Percentiles rank a stretch among this genome's conserved stretches.
Evolutionary conservation across 2,113 vertebrate genomes (phyloP).

Genomic region (Egretta garzetta): DNA sequence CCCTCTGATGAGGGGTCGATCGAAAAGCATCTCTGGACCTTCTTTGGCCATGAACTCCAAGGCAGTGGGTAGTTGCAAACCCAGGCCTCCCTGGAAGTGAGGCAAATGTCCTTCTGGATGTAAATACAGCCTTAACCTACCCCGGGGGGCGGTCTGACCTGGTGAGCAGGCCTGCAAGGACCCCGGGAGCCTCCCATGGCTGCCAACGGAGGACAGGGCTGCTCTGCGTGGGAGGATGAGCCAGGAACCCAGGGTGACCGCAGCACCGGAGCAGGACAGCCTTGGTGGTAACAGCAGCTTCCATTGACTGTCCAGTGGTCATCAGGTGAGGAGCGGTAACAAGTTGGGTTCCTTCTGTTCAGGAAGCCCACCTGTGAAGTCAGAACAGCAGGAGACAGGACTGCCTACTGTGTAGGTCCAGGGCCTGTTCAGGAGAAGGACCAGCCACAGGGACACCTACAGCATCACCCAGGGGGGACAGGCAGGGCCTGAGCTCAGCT

Average conservation of each 20-base stretch:
- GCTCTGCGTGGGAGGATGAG: rapidly evolving
- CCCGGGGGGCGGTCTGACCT: neutral
- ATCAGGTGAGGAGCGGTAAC: rapidly evolving
- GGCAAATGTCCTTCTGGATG: neutral
- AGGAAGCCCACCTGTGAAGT: rapidly evolving
- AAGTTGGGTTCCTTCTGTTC: neutral
- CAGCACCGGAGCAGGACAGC: rapidly evolving
- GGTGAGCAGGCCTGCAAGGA: rapidly evolving
- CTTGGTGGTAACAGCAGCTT: neutral
- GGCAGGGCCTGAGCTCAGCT: neutral
- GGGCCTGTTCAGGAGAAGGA: neutral
- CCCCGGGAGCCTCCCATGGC: rapidly evolving
- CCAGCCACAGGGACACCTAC: neutral
- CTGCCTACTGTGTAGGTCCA: rapidly evolving
- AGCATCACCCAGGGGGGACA: rapidly evolving
- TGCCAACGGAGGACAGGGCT: rapidly evolving
- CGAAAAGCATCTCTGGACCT: neutral
- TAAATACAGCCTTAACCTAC: neutral
- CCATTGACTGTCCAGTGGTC: rapidly evolving
- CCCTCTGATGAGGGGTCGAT: neutral
- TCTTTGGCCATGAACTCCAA: neutral
- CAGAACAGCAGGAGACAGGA: neutral
- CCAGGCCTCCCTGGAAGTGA: conserved; percentile 76
- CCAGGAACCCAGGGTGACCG: rapidly evolving
- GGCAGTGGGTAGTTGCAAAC: neutral